These are phyloP conservation scores for Austrolebias charrua DNA, from an alignment of 2,797 vertebrate genomes.

Conservation along the genomic window DNA sequence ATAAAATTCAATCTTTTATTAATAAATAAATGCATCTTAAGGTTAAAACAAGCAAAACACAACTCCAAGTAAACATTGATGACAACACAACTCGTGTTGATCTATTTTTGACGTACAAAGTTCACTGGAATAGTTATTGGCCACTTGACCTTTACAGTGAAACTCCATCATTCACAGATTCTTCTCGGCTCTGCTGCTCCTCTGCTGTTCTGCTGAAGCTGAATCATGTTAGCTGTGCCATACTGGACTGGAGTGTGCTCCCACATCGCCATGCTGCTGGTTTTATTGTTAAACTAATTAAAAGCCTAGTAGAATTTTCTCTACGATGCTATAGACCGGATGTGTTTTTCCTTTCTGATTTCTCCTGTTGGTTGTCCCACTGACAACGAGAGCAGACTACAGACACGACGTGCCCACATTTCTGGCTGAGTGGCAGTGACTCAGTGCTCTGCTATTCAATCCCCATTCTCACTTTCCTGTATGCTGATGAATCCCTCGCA, in stretches of 20 bases:
- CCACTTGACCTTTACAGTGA: slow-evolving; percentile 57
- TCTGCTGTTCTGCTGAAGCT: slow-evolving; percentile 50
- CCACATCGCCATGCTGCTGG: slow-evolving; percentile 51
- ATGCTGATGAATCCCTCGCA: slow-evolving; percentile 64
- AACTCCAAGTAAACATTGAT: neutral
- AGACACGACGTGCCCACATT: slow-evolving; percentile 59
- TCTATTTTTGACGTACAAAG: slow-evolving; percentile 11
- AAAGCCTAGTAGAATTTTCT: slow-evolving; percentile 54
- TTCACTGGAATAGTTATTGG: slow-evolving; percentile 17
- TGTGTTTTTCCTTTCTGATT: slow-evolving; percentile 13
- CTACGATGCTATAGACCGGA: slow-evolving; percentile 54
- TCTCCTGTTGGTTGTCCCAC: slow-evolving; percentile 1
- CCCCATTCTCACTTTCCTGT: slow-evolving; percentile 71
- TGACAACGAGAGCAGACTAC: slow-evolving; percentile 42
- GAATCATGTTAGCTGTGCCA: slow-evolving; percentile 54
- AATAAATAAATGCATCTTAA: neutral
- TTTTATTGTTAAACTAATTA: slow-evolving; percentile 42
- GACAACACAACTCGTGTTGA: slow-evolving; percentile 2
- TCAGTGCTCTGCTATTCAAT: slow-evolving; percentile 70
- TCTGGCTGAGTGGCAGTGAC: slow-evolving; percentile 66
- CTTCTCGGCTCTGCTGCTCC: slow-evolving; percentile 44
- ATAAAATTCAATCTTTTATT: neutral
- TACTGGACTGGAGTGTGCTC: slow-evolving; percentile 41
- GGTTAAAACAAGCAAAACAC: slow-evolving; percentile 1
- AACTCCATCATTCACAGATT: slow-evolving; percentile 50